Evolutionary conservation across 2,888 invertebrate genomes (phyloP).

Genomic region (Exephanes ischioxanthus): DNA sequence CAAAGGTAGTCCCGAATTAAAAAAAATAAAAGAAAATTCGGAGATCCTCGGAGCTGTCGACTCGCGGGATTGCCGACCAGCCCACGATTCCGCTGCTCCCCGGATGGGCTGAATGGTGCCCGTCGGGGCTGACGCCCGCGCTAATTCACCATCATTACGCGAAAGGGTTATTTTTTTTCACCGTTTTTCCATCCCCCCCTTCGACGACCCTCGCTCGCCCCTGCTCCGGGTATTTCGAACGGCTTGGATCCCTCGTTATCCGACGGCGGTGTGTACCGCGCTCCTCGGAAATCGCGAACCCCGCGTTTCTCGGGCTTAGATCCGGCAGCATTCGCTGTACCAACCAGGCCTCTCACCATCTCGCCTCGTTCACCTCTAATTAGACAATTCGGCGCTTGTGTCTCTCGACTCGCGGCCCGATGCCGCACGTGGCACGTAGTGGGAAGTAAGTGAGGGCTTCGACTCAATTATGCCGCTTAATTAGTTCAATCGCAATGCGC

Average conservation of each 20-base stretch:
- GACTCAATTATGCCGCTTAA: conserved; percentile 51
- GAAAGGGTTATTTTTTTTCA: conserved; percentile 74
- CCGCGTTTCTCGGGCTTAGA: conserved; percentile 40
- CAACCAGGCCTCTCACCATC: conserved; percentile 19
- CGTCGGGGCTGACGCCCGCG: conserved; percentile 69
- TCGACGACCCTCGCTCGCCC: conserved; percentile 53
- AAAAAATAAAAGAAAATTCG: conserved; percentile 40
- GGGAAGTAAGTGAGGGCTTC: conserved; percentile 34
- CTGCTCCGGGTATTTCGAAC: conserved; percentile 52
- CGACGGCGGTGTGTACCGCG: conserved; percentile 20
- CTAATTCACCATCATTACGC: conserved; percentile 77
- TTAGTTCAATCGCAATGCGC: conserved; percentile 3
- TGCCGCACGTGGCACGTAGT: not conserved
- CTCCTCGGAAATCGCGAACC: conserved; percentile 38
- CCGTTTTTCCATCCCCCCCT: conserved; percentile 38
- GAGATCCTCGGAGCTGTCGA: conserved; percentile 21
- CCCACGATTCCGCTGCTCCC: conserved; percentile 36
- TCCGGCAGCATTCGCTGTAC: conserved; percentile 8
- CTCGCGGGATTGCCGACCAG: conserved; percentile 10
- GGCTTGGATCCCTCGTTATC: conserved; percentile 56
- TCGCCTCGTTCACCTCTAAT: conserved; percentile 46
- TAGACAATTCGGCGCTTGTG: conserved; percentile 61
- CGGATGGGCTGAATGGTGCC: conserved; percentile 56
- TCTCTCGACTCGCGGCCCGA: conserved; percentile 7
- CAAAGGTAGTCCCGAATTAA: conserved; percentile 72